These are phyloP conservation scores for Porites evermanni DNA, from an alignment of 92 coral and sea anemone genomes.

Conservation along the genomic window DNA sequence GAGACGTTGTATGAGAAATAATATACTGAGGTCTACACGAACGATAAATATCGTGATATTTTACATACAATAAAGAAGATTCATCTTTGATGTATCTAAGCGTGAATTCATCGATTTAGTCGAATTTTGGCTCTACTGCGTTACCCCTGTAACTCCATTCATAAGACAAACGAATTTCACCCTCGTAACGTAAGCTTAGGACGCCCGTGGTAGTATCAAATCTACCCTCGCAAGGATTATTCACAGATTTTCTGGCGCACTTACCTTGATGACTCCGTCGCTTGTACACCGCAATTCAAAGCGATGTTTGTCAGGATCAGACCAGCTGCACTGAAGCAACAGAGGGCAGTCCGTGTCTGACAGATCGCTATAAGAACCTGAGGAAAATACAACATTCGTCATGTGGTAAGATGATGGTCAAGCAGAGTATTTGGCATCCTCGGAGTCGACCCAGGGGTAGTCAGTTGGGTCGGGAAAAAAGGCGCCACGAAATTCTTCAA, in stretches of 20 bases:
- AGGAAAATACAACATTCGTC: neutral
- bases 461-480: too few relatives aligned
- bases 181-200: too few relatives aligned
- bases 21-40: too few relatives aligned
- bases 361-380: slow-evolving; percentile 68
- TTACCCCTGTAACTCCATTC: neutral
- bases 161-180: neutral
- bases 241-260: neutral
- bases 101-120: neutral
- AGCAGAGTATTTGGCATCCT: too few relatives aligned
- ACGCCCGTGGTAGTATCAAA: too few relatives aligned
- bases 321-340: slow-evolving; percentile 90
- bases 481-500: too few relatives aligned
- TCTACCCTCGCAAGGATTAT: too few relatives aligned
- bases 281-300: slow-evolving; percentile 90
- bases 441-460: too few relatives aligned
- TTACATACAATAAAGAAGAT: too few relatives aligned
- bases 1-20: too few relatives aligned
- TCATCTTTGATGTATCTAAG: neutral
- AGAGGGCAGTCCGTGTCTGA: slow-evolving; percentile 85
- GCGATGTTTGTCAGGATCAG: slow-evolving; percentile 93
- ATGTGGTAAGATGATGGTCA: too few relatives aligned
- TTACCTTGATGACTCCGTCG: slow-evolving; percentile 91
- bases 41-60: too few relatives aligned
- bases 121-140: neutral